Conservation (phyloP, 1,140 invertebrate species). For the Solen grandis region DNA sequence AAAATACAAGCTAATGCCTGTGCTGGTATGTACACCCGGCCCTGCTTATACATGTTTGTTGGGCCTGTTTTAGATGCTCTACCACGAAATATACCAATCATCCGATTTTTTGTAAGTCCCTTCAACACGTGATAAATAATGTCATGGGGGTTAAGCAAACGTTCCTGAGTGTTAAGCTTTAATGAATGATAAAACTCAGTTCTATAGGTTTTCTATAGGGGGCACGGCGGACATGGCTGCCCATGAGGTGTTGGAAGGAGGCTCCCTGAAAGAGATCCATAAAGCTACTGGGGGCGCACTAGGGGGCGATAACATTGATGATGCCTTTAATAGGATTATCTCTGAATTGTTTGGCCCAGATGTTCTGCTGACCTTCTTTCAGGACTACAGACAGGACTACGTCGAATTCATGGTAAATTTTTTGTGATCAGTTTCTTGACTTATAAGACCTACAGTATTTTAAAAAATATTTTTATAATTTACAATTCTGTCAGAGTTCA, state of each 20-base stretch:
- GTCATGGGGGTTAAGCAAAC: no score
- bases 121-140: no score
- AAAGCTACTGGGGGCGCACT: constrained; percentile 42
- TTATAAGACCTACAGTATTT: background rate
- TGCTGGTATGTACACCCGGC: no score
- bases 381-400: constrained; percentile 44
- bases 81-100: no score
- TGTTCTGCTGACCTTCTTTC: constrained; percentile 30
- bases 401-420: constrained; percentile 35
- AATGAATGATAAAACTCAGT: no score
- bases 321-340: constrained; percentile 27
- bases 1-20: no score
- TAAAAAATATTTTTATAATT: background rate
- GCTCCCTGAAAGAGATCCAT: constrained; percentile 36
- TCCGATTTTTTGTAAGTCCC: no score
- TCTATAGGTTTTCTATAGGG: constrained; percentile 12
- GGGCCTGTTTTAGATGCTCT: no score
- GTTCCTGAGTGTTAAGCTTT: no score
- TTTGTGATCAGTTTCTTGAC: background rate
- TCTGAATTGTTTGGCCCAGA: constrained; percentile 25
- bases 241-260: constrained; percentile 31
- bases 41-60: no score
- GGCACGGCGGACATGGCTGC: constrained; percentile 54
- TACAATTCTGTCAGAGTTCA: background rate
- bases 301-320: constrained; percentile 36